Base-by-base conservation (phyloP, 2,797 vertebrate genomes). In the Esox lucius region DNA sequence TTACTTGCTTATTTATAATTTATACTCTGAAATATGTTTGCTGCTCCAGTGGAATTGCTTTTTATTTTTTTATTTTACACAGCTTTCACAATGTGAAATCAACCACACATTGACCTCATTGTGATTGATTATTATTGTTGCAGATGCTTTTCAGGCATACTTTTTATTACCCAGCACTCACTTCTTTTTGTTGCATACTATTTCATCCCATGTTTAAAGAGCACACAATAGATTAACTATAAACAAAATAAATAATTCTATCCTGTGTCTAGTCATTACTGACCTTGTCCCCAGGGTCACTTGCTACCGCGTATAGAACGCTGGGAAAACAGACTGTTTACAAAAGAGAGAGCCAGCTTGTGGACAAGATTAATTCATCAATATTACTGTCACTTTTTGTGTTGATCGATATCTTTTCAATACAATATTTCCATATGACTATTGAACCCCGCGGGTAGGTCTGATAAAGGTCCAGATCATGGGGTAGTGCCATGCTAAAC, bases 21-120 rank as follows among this genome's bases (percentile, higher is more conserved):
- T 81, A 89, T 76, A 24, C 79, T 72, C 59, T 83, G 39, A 84
- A 82, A 86, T 82, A 71, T 74, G 83, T 86, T 87, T 90, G n/a
- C 56, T 61, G 22, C n/a, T 24, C 56, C 22, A 61, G 24, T 61
- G 22, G 22, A 26, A 61, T 4, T 11, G 22, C 24, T 12, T 22
- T 11, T n/a, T n/a, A n/a, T 5, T 39, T 39, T 39, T 56, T n/a
- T n/a, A 56, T 56, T 56, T 56, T 8, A 56, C 53, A 7, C 19
- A n/a, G 53, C 19, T 56, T 56, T n/a, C 19, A 56, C 22, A 61
- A 24, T 24, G 22, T 12, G 8, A 13, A 22, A 11, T 59, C n/a
- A 26, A 69, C 9, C 26, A 49, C 19, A 74, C 67, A 22, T 74
- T n/a, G 61, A n/a, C 62, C 15, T 73, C 56, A 59, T 9, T 22